These are phyloP conservation scores for Notothenia rossii DNA, from an alignment of 2,113 vertebrate genomes.

Conservation along the genomic window DNA sequence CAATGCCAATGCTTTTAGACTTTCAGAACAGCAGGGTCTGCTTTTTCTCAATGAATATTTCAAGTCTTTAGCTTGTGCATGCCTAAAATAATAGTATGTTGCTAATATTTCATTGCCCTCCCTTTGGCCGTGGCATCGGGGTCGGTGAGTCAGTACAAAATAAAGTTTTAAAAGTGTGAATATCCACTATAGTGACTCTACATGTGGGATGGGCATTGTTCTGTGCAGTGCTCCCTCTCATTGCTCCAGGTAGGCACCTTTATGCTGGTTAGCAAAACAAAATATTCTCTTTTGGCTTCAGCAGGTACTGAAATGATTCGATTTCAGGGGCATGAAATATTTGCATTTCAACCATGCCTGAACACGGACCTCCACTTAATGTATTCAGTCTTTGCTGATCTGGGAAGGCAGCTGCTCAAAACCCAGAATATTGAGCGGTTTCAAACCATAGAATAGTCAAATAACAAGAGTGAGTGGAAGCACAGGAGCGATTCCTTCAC, in stretches of 20 bases:
- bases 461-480: conserved; percentile 47
- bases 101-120: background rate
- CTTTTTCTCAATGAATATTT: background rate
- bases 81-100: background rate
- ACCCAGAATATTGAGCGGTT: conserved; percentile 61
- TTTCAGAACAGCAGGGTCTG: background rate
- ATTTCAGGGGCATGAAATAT: conserved; percentile 61
- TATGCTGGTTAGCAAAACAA: conserved; percentile 26
- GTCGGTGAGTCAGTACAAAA: conserved; percentile 14
- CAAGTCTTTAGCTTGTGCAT: conserved; percentile 1
- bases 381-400: conserved; percentile 65
- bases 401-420: conserved; percentile 55
- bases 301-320: conserved; percentile 65
- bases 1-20: too few relatives aligned
- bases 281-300: conserved; percentile 57
- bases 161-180: conserved; percentile 29
- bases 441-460: conserved; percentile 67
- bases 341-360: conserved; percentile 68
- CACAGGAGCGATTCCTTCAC: conserved; percentile 34
- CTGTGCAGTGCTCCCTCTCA: conserved; percentile 15
- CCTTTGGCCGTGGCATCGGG: background rate
- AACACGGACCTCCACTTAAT: conserved; percentile 61
- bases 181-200: conserved; percentile 12
- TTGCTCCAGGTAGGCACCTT: conserved; percentile 42
- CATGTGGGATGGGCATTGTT: conserved; percentile 17